phyloP scores from a whole-genome alignment of 2,797 vertebrate species.

The Eremophila alpestris region DNA sequence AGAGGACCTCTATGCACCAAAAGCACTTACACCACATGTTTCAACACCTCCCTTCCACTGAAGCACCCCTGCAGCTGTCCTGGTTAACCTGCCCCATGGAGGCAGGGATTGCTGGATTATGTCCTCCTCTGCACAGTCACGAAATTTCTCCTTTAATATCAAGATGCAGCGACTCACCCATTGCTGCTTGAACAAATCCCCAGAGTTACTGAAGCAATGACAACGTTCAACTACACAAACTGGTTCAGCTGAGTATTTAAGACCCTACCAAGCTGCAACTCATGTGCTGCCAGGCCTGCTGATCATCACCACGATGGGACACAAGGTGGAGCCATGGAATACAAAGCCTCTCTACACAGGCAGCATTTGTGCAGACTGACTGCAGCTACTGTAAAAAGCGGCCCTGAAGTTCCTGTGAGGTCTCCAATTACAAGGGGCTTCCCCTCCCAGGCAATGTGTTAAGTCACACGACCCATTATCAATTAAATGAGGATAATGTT shows the following conservation, averaged over 20 bases:
- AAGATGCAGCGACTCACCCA: rapidly evolving
- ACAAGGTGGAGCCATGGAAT: slow-evolving; percentile 40
- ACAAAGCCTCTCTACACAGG: background rate
- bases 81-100: background rate
- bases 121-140: background rate
- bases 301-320: background rate
- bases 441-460: background rate
- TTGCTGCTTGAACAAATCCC: background rate
- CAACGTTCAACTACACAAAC: background rate
- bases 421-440: background rate
- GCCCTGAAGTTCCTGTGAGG: background rate
- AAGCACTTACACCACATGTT: background rate
- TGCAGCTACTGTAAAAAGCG: background rate
- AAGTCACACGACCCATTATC: background rate
- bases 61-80: background rate
- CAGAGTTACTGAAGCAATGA: background rate
- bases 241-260: background rate
- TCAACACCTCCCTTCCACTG: background rate
- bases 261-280: rapidly evolving
- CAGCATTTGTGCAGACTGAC: background rate
- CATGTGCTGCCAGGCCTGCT: background rate
- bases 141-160: background rate
- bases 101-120: background rate
- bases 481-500: background rate
- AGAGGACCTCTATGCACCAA: background rate